Evolutionary conservation across 1,140 invertebrate genomes (phyloP), one percentile per base, ranked within the genome.

Genomic region (Cydia splendana): DNA sequence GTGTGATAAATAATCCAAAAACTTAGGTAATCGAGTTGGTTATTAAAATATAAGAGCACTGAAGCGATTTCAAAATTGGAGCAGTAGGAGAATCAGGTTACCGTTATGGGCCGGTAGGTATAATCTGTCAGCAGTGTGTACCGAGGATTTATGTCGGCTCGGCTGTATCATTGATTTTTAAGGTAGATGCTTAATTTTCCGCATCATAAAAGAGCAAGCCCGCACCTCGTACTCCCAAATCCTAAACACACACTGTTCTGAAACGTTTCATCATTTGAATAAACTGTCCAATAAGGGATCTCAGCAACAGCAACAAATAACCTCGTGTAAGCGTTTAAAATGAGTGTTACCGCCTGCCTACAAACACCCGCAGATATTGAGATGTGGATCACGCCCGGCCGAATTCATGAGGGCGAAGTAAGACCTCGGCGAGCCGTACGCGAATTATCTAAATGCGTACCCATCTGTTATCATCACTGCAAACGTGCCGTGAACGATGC

Each of bases 391-490:
- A 71, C 67, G 67, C 67, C 34, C 34, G 34, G 30, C 67, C 38
- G 34, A 71, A 71, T 71, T 71, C 67, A 71, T 71, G 67, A 71
- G 67, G 67, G 67, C 67, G 67, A 71, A 71, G 67, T 71, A 71
- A 71, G 67, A 71, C 67, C 67, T 71, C 34, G 7, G 67, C 67
- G 34, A 18, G 67, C 30, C 38, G 67, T 71, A 71, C 67, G 67
- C 67, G 67, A 71, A 71, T 71, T 71, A 71, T 71, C 67, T 71
- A 71, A 71, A 71, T 71, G 67, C 67, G 67, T 71, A 38, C 30
- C 67, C 67, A 71, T 71, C 67, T 71, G 67, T 71, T 71, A 71
- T 71, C 67, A 71, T 71, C 67, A 71, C 67, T 71, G 67, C 67
- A 71, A 71, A 71, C 67, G 67, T 71, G 67, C 67, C 34, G 67